phyloP scores from a whole-genome alignment of 2,113 vertebrate genomes.

The Macaca mulatta region DNA sequence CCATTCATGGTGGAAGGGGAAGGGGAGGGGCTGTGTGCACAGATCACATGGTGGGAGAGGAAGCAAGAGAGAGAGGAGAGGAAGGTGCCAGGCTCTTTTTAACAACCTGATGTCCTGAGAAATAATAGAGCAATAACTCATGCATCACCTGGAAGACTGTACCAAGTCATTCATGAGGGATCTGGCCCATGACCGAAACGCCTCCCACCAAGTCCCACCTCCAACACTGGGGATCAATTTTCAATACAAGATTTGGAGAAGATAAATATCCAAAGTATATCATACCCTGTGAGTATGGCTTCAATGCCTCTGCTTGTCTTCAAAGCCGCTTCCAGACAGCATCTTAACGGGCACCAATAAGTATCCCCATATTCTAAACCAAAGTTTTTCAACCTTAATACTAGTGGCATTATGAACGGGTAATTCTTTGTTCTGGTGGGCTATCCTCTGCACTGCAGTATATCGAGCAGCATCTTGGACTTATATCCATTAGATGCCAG shows the following conservation, averaged over 20 bases:
- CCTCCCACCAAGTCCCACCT: not conserved
- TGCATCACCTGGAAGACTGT: not conserved
- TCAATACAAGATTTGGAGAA: not conserved
- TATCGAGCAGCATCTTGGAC: accelerated
- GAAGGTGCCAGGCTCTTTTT: not conserved
- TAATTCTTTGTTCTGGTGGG: not conserved
- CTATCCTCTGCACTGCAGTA: not conserved
- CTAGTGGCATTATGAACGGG: not conserved
- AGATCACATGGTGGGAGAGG: not conserved
- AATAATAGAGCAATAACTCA: not conserved
- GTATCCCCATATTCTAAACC: not conserved
- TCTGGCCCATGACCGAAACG: not conserved
- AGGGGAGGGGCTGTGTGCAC: not conserved
- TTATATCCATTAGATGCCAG: not conserved
- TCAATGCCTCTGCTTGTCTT: too few species aligned
- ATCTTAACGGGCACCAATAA: accelerated
- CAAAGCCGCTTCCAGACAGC: not conserved
- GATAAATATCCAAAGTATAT: not conserved
- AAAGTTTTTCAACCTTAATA: not conserved
- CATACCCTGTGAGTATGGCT: not conserved
- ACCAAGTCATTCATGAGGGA: not conserved
- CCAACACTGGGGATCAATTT: not conserved
- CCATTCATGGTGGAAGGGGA: not conserved
- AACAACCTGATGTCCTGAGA: not conserved
- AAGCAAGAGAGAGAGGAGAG: not conserved